These are phyloP conservation scores for rat (Rattus norvegicus) DNA, from an alignment of 2,113 vertebrate genomes.

Conservation along the genomic window DNA sequence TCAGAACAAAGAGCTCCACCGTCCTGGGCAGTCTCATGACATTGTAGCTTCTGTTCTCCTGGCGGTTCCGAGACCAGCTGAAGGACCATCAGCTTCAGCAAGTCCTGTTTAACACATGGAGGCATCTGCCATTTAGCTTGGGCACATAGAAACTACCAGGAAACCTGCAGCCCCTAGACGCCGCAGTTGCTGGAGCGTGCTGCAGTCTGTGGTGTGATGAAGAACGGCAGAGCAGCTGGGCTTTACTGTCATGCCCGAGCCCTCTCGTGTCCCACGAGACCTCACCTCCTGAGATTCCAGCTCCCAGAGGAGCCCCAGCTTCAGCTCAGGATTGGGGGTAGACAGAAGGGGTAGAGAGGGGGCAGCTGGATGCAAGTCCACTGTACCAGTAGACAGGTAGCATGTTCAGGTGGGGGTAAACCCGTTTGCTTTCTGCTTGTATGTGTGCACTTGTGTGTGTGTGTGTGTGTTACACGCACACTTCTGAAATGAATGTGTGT, in stretches of 20 bases:
- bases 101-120: background rate
- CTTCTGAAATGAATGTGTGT: background rate
- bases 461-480: background rate
- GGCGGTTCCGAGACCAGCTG: background rate
- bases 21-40: background rate
- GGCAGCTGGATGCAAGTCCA: accelerated
- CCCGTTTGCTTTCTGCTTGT: background rate
- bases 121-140: background rate
- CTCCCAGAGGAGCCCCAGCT: background rate
- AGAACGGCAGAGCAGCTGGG: background rate
- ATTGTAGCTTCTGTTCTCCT: background rate
- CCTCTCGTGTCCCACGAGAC: background rate
- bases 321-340: background rate
- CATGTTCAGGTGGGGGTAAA: too few relatives aligned
- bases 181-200: accelerated
- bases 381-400: background rate
- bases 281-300: background rate
- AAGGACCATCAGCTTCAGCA: background rate
- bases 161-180: background rate
- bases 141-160: background rate
- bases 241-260: background rate
- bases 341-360: background rate
- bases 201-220: accelerated
- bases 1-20: background rate
- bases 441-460: too few relatives aligned